A percentile compares a stretch with the other conserved stretches of the same genome.
Conservation (phyloP, 2,888 invertebrate species). For the Apocheima hispidaria region DNA sequence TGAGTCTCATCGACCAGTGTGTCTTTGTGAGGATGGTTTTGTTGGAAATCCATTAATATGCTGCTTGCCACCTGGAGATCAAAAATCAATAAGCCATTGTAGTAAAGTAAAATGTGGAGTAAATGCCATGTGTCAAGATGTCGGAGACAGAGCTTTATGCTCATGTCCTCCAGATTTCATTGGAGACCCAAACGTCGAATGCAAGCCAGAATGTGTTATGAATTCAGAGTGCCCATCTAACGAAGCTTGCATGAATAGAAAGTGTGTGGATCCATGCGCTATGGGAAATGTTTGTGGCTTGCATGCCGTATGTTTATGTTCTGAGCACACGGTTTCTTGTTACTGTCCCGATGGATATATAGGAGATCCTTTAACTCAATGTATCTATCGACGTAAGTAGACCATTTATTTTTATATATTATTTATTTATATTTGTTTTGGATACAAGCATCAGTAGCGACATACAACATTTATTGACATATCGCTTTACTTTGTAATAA, state of each 20-base stretch:
- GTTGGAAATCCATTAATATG: slow-evolving; percentile 92
- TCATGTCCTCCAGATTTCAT: slow-evolving; percentile 91
- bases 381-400: slow-evolving; percentile 85
- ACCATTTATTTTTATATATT: slow-evolving; percentile 14
- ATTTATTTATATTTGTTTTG: not conserved
- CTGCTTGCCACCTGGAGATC: slow-evolving; percentile 88
- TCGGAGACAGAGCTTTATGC: slow-evolving; percentile 90
- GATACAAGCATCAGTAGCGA: not conserved
- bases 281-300: slow-evolving; percentile 91
- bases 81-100: slow-evolving; percentile 88
- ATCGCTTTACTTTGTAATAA: not conserved
- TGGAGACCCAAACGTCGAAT: slow-evolving; percentile 92
- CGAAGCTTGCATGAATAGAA: slow-evolving; percentile 91
- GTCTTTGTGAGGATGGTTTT: slow-evolving; percentile 90
- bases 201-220: slow-evolving; percentile 92
- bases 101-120: slow-evolving; percentile 91
- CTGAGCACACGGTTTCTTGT: slow-evolving; percentile 94
- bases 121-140: slow-evolving; percentile 92
- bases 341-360: slow-evolving; percentile 91
- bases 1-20: slow-evolving; percentile 92
- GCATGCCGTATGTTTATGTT: slow-evolving; percentile 92
- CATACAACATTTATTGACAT: not conserved
- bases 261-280: slow-evolving; percentile 91
- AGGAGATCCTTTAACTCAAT: slow-evolving; percentile 93
- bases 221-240: slow-evolving; percentile 92